phyloP scores from a whole-genome alignment of 53 echinoderm and acorn worm species.

The Echinarachnius parma region DNA sequence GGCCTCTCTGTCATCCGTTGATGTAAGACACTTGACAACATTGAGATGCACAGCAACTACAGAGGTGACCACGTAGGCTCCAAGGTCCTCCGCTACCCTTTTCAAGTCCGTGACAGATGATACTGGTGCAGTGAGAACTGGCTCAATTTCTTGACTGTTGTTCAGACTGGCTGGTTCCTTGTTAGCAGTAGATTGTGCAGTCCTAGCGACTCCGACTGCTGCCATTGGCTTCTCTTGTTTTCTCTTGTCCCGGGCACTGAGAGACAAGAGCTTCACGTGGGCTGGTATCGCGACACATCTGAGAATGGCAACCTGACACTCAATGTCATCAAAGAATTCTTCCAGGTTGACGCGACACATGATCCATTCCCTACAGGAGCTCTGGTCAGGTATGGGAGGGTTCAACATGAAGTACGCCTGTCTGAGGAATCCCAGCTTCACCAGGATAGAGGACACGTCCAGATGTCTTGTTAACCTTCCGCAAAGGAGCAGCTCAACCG shows the following conservation, averaged over 20 bases:
- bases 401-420: slow-evolving; percentile 7
- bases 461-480: too few relatives aligned
- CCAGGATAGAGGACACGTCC: background rate
- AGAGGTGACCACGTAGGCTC: slow-evolving; percentile 18
- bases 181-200: background rate
- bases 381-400: background rate
- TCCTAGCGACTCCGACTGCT: too few relatives aligned
- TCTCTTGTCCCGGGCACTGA: background rate
- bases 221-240: background rate
- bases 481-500: too few relatives aligned
- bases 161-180: background rate
- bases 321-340: background rate
- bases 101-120: too few relatives aligned
- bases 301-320: slow-evolving; percentile 5
- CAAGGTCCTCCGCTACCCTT: background rate
- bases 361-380: slow-evolving; percentile 4
- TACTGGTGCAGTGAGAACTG: too few relatives aligned
- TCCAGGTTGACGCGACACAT: background rate
- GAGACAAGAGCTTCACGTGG: slow-evolving; percentile 6
- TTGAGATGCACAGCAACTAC: slow-evolving; percentile 27
- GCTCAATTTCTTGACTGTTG: background rate
- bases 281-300: slow-evolving; percentile 2
- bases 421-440: slow-evolving; percentile 5
- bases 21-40: slow-evolving; percentile 12
- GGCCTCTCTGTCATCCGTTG: slow-evolving; percentile 2